Percentiles rank a stretch among this genome's conserved stretches.
phyloP scores from a whole-genome alignment of 2,113 vertebrate genomes.

The Perca schrenkii region DNA sequence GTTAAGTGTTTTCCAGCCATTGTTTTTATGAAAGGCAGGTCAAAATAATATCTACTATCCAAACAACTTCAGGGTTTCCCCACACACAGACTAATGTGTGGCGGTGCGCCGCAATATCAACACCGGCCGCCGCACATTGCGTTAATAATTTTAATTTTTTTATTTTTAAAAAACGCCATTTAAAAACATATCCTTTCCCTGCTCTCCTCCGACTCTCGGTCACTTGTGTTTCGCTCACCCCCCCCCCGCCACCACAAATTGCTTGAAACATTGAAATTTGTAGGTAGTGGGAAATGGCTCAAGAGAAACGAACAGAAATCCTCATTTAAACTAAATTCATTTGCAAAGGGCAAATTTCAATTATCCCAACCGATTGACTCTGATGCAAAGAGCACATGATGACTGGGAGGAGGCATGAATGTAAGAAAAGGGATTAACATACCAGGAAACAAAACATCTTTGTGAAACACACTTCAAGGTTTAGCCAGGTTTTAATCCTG shows the following conservation, averaged over 20 bases:
- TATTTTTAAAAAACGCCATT: too few relatives aligned
- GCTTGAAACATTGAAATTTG: too few relatives aligned
- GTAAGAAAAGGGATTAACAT: constrained; percentile 72
- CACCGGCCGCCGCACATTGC: too few relatives aligned
- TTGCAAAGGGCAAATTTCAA: constrained; percentile 4
- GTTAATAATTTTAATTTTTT: too few relatives aligned
- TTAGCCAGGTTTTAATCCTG: constrained; percentile 66
- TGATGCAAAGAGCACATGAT: constrained; percentile 36
- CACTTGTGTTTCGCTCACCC: too few relatives aligned
- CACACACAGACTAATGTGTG: too few relatives aligned
- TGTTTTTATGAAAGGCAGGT: background rate
- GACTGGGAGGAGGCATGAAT: constrained; percentile 39
- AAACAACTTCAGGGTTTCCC: background rate
- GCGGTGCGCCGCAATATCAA: too few relatives aligned
- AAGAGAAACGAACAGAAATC: background rate
- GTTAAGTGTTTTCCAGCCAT: background rate
- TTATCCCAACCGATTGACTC: background rate
- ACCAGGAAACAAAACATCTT: constrained; percentile 78
- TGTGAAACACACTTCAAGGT: constrained; percentile 71
- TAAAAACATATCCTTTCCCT: too few relatives aligned
- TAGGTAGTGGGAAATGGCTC: too few relatives aligned
- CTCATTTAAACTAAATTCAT: background rate
- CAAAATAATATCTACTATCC: background rate
- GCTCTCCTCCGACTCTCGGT: too few relatives aligned
- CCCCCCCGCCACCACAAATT: too few relatives aligned